These are phyloP conservation scores for Harpagifer antarcticus DNA, from an alignment of 2,797 vertebrate genomes.

Conservation along the genomic window DNA sequence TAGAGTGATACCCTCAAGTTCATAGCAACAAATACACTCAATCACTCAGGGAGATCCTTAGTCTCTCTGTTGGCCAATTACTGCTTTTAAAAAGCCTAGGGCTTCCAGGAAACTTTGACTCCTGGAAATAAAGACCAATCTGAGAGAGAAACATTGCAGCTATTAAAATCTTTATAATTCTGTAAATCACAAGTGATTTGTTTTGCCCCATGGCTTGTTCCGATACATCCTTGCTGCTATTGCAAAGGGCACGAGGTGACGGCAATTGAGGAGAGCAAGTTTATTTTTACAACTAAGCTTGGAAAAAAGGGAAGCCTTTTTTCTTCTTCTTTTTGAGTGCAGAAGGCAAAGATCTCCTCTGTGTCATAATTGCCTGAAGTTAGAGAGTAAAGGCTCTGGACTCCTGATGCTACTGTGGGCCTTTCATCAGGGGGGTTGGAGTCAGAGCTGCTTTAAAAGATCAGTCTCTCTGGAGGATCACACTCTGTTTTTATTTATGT, in stretches of 20 bases:
- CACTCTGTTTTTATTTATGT: slow-evolving; percentile 84
- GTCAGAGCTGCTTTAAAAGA: slow-evolving; percentile 85
- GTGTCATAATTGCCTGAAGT: slow-evolving; percentile 90
- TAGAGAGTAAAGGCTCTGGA: slow-evolving; percentile 85
- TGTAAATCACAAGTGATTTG: slow-evolving; percentile 90
- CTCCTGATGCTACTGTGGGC: slow-evolving; percentile 84
- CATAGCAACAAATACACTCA: slow-evolving; percentile 88
- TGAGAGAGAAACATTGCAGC: slow-evolving; percentile 86
- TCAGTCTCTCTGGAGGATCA: slow-evolving; percentile 80
- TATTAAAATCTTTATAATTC: slow-evolving; percentile 92
- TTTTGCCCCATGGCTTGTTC: slow-evolving; percentile 89
- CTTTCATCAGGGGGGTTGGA: slow-evolving; percentile 83
- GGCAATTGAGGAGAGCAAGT: slow-evolving; percentile 83
- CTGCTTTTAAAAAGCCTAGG: slow-evolving; percentile 86
- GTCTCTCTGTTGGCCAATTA: slow-evolving; percentile 91
- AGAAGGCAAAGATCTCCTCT: slow-evolving; percentile 86
- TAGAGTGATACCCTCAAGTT: slow-evolving; percentile 88
- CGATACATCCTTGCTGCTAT: slow-evolving; percentile 86
- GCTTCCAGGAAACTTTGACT: slow-evolving; percentile 89
- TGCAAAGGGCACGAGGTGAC: slow-evolving; percentile 83
- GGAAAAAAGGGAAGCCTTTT: slow-evolving; percentile 79
- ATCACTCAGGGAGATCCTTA: slow-evolving; percentile 84
- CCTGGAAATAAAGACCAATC: slow-evolving; percentile 90
- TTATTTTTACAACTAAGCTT: slow-evolving; percentile 87
- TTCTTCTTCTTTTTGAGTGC: slow-evolving; percentile 78